Evolutionary conservation across 2,888 invertebrate genomes (phyloP).

Genomic region (Muschampia plurimacula): DNA sequence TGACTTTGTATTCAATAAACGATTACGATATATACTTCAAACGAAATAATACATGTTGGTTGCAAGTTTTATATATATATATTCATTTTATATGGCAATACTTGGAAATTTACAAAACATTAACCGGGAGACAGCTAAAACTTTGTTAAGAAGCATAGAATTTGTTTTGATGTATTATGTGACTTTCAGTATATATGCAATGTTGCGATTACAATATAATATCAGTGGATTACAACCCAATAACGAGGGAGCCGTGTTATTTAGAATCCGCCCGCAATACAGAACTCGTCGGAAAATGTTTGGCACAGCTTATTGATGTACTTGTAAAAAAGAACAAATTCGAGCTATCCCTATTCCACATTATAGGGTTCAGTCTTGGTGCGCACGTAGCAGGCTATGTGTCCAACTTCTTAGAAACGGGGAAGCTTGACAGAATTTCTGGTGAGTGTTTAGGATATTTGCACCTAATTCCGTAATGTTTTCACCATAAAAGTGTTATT

Average conservation of each 20-base stretch:
- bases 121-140: too few relatives aligned
- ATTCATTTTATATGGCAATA: neutral
- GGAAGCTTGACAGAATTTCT: slow-evolving; percentile 81
- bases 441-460: slow-evolving; percentile 61
- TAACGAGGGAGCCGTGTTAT: slow-evolving; percentile 87
- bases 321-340: slow-evolving; percentile 74
- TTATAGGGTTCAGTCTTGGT: slow-evolving; percentile 88
- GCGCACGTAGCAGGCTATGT: slow-evolving; percentile 86
- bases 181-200: slow-evolving; percentile 79
- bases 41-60: neutral
- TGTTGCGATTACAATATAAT: slow-evolving; percentile 86
- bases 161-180: neutral
- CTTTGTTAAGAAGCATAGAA: too few relatives aligned
- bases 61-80: neutral
- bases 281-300: slow-evolving; percentile 86
- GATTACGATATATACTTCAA: slow-evolving; percentile 10
- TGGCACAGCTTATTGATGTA: slow-evolving; percentile 84
- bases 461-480: too few relatives aligned
- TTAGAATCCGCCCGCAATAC: slow-evolving; percentile 84
- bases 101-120: too few relatives aligned
- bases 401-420: slow-evolving; percentile 73
- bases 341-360: slow-evolving; percentile 78
- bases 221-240: slow-evolving; percentile 86
- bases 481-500: too few relatives aligned
- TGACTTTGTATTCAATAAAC: slow-evolving; percentile 10